Base-by-base conservation (phyloP, 2,888 invertebrate species). In the Ariolimax columbianus region DNA sequence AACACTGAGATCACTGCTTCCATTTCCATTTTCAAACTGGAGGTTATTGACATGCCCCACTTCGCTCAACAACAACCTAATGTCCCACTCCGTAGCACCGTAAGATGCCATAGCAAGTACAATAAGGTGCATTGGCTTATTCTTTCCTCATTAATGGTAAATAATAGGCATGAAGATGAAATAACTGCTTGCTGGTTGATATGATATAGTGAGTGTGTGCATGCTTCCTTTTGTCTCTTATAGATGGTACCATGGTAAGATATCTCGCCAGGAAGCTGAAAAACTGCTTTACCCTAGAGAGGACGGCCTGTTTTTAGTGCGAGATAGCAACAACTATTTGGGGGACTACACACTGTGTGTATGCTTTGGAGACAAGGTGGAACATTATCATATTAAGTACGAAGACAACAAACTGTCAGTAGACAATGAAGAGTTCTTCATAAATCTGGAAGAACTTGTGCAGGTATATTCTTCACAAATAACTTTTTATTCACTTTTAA, bases 311-410 rank as follows among this genome's bases (percentile, higher is more conserved):
- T 99, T 99, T 95, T 96, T 99, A 90, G 98, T 99, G 89, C 96
- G 99, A 90, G 99, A 99, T 95, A 99, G 98, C 91, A 99, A 98
- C 86, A 99, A 99, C 95, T 99, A 97, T 95, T 99, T 99, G 38
- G 99, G 99, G 70, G 99, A 99, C 95, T 99, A 98, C 95, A 99
- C 99, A 86, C 96, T 99, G 73, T 99, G 99, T 95, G 98, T 99
- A 82, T 92, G 92, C 85, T 98, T 96, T 95, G 96, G 97, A 92
- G 97, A 96, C 85, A 97, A 98, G 94, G 98, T 99, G 83, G 98
- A 99, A 94, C 98, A 99, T 94, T 99, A 99, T 95, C 96, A 98
- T 94, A 96, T 98, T 92, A 97, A 97, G 93, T 96, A 96, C 94
- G 91, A 96, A 92, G 96, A 97, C 93, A 97, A 97, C 94, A 97